Conservation (phyloP, 2,113 vertebrate genomes). For the Xenus cinereus region DNA sequence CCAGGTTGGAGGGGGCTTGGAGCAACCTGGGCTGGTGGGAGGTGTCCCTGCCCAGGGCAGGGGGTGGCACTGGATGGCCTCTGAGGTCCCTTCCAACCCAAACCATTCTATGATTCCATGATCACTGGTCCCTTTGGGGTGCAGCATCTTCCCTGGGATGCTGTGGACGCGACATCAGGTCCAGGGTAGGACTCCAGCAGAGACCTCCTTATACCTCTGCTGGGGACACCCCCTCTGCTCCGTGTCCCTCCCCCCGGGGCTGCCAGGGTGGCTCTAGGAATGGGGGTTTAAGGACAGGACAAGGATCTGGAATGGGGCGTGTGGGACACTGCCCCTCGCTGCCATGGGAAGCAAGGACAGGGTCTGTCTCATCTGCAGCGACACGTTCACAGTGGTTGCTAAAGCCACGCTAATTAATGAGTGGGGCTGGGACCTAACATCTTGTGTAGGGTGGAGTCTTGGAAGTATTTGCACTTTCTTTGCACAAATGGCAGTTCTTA, state of each 20-base stretch:
- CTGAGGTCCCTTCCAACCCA: too few relatives aligned
- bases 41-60: too few relatives aligned
- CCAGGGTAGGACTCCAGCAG: neutral
- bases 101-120: too few relatives aligned
- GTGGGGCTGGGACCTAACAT: too few relatives aligned
- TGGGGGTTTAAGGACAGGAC: too few relatives aligned
- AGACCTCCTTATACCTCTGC: neutral
- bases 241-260: too few relatives aligned
- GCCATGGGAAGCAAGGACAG: neutral
- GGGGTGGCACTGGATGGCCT: too few relatives aligned
- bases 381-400: accelerated
- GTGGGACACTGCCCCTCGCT: too few relatives aligned
- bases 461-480: neutral
- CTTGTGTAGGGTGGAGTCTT: neutral
- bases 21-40: neutral
- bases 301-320: too few relatives aligned
- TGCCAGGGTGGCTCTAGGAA: too few relatives aligned
- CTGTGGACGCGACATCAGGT: accelerated
- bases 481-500: neutral
- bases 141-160: neutral
- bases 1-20: neutral
- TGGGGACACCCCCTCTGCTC: neutral
- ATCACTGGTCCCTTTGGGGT: neutral
- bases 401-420: neutral
- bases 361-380: too few relatives aligned